A percentile compares a stretch with the other conserved stretches of the same genome.
Evolutionary conservation across 1,140 invertebrate genomes (phyloP).

Genomic region (Zeugodacus cucurbitae): DNA sequence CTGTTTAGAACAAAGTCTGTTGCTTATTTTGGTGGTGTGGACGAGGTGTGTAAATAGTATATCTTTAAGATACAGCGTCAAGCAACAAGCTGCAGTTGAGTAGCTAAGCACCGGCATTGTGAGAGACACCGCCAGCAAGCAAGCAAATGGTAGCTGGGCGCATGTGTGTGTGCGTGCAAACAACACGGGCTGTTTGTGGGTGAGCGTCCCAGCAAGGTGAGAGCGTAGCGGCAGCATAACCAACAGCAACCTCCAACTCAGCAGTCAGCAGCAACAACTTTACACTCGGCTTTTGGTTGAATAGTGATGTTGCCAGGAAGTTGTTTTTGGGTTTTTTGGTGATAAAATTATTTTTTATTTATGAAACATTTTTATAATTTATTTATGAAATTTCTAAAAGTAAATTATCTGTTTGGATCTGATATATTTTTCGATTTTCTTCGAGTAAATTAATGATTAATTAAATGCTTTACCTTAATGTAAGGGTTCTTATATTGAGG

Average conservation of each 20-base stretch:
- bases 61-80: neutral
- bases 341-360: accelerated
- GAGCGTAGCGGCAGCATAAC: neutral
- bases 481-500: too few relatives aligned
- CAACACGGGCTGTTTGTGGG: neutral
- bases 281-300: neutral
- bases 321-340: too few relatives aligned
- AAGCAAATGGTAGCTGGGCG: neutral
- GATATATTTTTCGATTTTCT: too few relatives aligned
- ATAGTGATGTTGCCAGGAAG: neutral
- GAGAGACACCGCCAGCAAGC: constrained; percentile 11
- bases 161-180: neutral
- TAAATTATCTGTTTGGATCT: too few relatives aligned
- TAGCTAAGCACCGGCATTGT: neutral
- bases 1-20: neutral
- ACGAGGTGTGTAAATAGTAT: too few relatives aligned
- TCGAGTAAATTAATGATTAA: too few relatives aligned
- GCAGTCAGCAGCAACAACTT: neutral
- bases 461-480: too few relatives aligned
- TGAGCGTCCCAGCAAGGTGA: neutral
- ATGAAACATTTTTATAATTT: too few relatives aligned
- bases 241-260: neutral
- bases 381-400: too few relatives aligned
- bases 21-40: neutral
- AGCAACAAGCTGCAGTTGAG: constrained; percentile 28